Evolutionary conservation across 2,113 vertebrate genomes (phyloP), one percentile per base, ranked within the genome.

Genomic region (Nesogale talazaci): DNA sequence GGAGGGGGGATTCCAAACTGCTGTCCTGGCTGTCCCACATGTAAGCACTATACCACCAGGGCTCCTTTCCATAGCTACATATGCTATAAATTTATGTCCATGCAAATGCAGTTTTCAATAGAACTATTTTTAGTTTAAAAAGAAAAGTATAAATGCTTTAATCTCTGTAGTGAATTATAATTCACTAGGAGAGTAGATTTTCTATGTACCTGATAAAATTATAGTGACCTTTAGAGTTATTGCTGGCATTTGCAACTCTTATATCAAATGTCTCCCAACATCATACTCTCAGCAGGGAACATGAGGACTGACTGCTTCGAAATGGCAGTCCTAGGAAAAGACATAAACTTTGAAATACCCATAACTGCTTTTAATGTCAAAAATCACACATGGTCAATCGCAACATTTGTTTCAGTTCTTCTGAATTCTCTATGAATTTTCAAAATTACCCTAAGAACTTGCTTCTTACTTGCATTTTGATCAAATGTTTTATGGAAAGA

Each of bases 191-290:
- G 40, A 94, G 67, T 88, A 81, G 69, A 6, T 91, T 94, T 97
- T 93, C 69, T 95, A 70, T 93, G 77, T 83, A 91, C 36, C 65
- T 91, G n/a, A 92, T 96, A 83, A 94, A 95, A 74, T 88, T 95
- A 74, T 75, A 91, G 27, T 92, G 94, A 95, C 90, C 93, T 97
- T 96, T 96, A 94, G 65, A 94, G 61, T 88, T 95, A 87, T 84
- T 95, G 46, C 59, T 96, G 96, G 93, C 90, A 97, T 96, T 97
- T 96, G 67, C 69, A 95, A 88, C 72, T 96, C 80, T 91, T 91
- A 74, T 42, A 94, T 69, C 46, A 95, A 91, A 96, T 90, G 69
- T 67, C 83, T 92, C 88, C 40, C 59, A 94, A 82, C 82, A 61
- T 93, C 96, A 67, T 89, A 90, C 74, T 96, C 76, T 93, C 89